phyloP scores from a whole-genome alignment of 2,888 invertebrate genomes.

The Odontomyia ornata region DNA sequence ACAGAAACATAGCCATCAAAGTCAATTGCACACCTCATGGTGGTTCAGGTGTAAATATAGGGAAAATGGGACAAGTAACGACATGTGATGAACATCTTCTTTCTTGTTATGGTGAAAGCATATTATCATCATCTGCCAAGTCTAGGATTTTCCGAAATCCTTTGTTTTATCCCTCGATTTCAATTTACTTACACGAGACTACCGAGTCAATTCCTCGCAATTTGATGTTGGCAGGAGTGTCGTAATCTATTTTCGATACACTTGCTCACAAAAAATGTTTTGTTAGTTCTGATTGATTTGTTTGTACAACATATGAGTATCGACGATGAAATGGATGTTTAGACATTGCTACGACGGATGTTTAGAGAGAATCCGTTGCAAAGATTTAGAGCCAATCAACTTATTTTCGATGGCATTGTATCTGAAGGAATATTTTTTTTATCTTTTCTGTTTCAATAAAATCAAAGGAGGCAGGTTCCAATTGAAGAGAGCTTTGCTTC shows the following conservation, averaged over 20 bases:
- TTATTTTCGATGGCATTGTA: conserved; percentile 22
- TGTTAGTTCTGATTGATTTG: conserved; percentile 28
- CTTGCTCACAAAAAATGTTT: conserved; percentile 6
- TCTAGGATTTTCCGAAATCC: conserved; percentile 2
- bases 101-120: conserved; percentile 14
- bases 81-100: conserved; percentile 32
- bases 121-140: conserved; percentile 33
- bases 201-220: background rate
- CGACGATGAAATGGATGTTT: conserved; percentile 4
- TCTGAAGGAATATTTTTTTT: conserved; percentile 4
- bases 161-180: conserved; percentile 19
- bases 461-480: background rate
- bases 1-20: too few relatives aligned
- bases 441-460: background rate
- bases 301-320: conserved; percentile 16
- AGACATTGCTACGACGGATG: conserved; percentile 3
- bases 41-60: conserved; percentile 24
- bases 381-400: conserved; percentile 22
- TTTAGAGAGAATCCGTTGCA: conserved; percentile 5
- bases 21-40: background rate
- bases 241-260: conserved; percentile 32
- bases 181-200: conserved; percentile 34
- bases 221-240: conserved; percentile 18
- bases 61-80: conserved; percentile 18
- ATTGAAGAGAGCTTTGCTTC: background rate